Base-by-base conservation (phyloP, 2,888 invertebrate species). In the Cetonia aurata region DNA sequence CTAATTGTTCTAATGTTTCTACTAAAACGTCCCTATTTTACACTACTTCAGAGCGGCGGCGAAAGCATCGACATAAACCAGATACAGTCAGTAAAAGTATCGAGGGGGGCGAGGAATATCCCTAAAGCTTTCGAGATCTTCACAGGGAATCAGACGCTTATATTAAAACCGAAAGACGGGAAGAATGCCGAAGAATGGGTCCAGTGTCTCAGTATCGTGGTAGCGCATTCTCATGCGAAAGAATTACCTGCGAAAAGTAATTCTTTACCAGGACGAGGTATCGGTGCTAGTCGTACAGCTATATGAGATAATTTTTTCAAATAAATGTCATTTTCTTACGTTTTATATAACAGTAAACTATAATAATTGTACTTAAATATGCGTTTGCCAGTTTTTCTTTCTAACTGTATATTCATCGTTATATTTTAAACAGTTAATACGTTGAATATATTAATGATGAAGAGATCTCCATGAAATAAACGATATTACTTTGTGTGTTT, bases 61-160 rank as follows among this genome's bases (percentile, higher is more conserved):
- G 92, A 92, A 81, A 92, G 92, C 79, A 94, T 98, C 77, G 96
- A 96, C 83, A 92, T 98, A 13, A 94, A 96, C 83, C 95, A 96
- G 85, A 96, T 98, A 75, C 91, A 96, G 12, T 96, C 95, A 44
- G 97, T 98, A n/a, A 94, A 96, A 80, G 96, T 97, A 10, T 93
- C 96, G 0, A 88, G 95, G 60, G 94, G 96, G 67, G 95, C 96
- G 9, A 89, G 96, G 67, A 95, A 96, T 86, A 96, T 97, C 79
- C 96, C 97, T 19, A 96, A 96, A 84, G 96, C 96, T 0, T 98
- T 98, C 86, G 97, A 98, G 87, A 97, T 98, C 79, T 98, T 97
- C 86, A 97, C 97, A 0, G 93, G 93, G 66, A 95, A 96, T 85
- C 95, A 95, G 84, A 94, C 95, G 9, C 90, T 96, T 76, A 95